A percentile compares a stretch with the other conserved stretches of the same genome.
These are phyloP conservation scores for Sylvilagus floridanus DNA, from an alignment of 2,797 vertebrate species.

Conservation along the genomic window DNA sequence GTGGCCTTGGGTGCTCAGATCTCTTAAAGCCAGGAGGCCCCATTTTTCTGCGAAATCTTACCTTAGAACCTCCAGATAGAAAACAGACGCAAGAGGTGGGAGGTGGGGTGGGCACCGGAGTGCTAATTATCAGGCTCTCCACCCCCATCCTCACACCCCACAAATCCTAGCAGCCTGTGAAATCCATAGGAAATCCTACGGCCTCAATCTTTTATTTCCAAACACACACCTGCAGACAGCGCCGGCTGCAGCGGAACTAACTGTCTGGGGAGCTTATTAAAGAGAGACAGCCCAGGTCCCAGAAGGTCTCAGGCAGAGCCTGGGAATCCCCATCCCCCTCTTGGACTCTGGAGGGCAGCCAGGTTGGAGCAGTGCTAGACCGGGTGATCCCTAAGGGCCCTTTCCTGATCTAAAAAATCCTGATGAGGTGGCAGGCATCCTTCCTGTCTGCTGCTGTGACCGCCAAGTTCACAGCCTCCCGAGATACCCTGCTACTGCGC, in stretches of 20 bases:
- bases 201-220: constrained; percentile 14
- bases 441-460: not conserved
- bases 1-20: not conserved
- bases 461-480: not conserved
- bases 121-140: not conserved
- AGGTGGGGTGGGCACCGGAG: not conserved
- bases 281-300: not conserved
- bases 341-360: not conserved
- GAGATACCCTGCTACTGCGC: not conserved
- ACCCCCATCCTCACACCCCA: not conserved
- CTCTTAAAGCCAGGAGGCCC: not conserved
- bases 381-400: not conserved
- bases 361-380: not conserved
- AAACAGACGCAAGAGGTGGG: not conserved
- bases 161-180: not conserved
- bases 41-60: constrained; percentile 13
- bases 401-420: not conserved
- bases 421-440: not conserved
- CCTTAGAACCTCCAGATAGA: not conserved
- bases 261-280: constrained; percentile 67
- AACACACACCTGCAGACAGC: not conserved
- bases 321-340: not conserved
- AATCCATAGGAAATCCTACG: not conserved
- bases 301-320: not conserved
- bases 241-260: not conserved